Evolutionary conservation across 2,888 invertebrate genomes (phyloP).

Genomic region (Meteorus colon): DNA sequence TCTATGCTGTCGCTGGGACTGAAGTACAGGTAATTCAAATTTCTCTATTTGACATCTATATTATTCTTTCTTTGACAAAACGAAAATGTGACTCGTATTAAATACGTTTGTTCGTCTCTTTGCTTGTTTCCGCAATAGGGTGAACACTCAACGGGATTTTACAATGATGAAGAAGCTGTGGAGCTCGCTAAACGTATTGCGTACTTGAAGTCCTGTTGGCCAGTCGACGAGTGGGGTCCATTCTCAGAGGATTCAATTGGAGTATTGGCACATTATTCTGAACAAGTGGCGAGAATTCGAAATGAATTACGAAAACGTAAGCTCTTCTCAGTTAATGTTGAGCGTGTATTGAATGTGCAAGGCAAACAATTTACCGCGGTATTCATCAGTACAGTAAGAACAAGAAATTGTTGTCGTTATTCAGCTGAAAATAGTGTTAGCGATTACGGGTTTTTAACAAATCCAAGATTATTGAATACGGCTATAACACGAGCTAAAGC

Average conservation of each 20-base stretch:
- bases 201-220: constrained; percentile 84
- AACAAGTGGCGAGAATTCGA: constrained; percentile 85
- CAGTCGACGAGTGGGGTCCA: constrained; percentile 81
- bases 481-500: constrained; percentile 89
- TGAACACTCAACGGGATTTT: constrained; percentile 83
- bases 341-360: constrained; percentile 88
- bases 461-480: constrained; percentile 87
- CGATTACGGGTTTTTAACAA: constrained; percentile 88
- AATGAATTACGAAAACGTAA: constrained; percentile 83
- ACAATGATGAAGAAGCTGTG: constrained; percentile 87
- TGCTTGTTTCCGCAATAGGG: constrained; percentile 55
- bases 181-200: constrained; percentile 85
- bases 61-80: constrained; percentile 1
- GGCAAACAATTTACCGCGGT: constrained; percentile 91
- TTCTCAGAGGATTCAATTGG: constrained; percentile 86
- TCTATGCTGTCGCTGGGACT: constrained; percentile 86
- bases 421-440: constrained; percentile 75
- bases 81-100: too few relatives aligned
- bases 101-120: constrained; percentile 6
- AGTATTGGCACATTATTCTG: constrained; percentile 89
- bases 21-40: constrained; percentile 81
- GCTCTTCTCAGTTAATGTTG: constrained; percentile 85
- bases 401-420: constrained; percentile 81
- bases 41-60: neutral
- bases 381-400: constrained; percentile 86